Evolutionary conservation across 2,113 vertebrate species (phyloP).

Genomic region (Gallinago media): DNA sequence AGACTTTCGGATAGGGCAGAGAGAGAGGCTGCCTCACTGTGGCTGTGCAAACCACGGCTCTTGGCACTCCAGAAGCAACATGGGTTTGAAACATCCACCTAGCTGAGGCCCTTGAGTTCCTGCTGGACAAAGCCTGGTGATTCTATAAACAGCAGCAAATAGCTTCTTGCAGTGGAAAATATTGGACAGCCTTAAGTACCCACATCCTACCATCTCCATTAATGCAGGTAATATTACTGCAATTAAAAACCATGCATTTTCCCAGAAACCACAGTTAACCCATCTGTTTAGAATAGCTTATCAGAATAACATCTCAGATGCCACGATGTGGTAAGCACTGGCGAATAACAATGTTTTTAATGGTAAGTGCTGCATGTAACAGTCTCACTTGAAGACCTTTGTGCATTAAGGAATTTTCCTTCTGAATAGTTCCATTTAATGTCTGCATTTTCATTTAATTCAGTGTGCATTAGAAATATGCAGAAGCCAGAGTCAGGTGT

Average conservation of each 20-base stretch:
- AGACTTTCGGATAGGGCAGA: neutral
- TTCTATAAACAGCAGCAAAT: neutral
- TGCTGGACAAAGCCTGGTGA: neutral
- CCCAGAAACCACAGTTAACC: constrained; percentile 10
- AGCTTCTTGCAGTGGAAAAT: neutral
- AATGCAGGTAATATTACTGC: constrained; percentile 1
- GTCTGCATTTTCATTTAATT: neutral
- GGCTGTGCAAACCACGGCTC: neutral
- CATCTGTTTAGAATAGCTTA: neutral
- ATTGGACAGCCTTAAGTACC: neutral
- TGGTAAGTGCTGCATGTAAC: neutral
- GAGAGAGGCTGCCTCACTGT: neutral
- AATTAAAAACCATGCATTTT: constrained; percentile 11
- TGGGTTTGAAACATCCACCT: neutral
- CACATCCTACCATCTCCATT: neutral
- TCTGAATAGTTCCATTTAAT: neutral
- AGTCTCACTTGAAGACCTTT: neutral
- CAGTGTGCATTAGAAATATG: neutral
- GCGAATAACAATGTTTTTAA: neutral
- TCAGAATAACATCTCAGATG: neutral
- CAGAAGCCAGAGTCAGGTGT: neutral
- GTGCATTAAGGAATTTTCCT: neutral
- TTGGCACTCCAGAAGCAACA: neutral
- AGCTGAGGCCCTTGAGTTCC: fast-evolving
- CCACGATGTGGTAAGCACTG: neutral